phyloP scores from a whole-genome alignment of 2,113 vertebrate species.

The Hippocampus barbouri region DNA sequence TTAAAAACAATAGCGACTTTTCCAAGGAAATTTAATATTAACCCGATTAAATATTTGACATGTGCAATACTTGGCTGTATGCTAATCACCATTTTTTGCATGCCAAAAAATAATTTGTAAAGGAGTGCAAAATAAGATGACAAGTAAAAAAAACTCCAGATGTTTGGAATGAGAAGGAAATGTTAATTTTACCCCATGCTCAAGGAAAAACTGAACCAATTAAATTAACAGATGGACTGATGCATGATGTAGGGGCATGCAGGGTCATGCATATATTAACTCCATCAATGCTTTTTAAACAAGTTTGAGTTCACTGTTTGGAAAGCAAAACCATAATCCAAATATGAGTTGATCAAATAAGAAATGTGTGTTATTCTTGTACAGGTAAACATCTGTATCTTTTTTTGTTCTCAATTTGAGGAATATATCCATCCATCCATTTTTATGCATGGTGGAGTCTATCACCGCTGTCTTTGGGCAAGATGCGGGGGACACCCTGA shows the following conservation, averaged over 20 bases:
- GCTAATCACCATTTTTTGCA: neutral
- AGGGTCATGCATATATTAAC: neutral
- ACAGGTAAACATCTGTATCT: neutral
- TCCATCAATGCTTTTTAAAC: too few species aligned
- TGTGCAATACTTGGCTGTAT: neutral
- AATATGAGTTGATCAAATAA: too few species aligned
- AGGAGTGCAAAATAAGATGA: neutral
- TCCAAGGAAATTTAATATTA: neutral
- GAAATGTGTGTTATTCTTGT: neutral
- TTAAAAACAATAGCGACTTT: neutral
- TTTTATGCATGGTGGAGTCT: too few species aligned
- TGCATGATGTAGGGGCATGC: neutral
- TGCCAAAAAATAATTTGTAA: neutral
- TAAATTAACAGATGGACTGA: neutral
- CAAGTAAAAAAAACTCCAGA: neutral
- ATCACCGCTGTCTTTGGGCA: too few species aligned
- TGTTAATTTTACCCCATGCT: neutral
- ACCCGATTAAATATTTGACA: neutral
- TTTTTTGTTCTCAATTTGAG: neutral
- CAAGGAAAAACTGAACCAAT: neutral
- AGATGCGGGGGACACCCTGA: too few species aligned
- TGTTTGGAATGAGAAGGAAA: neutral
- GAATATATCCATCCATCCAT: too few species aligned
- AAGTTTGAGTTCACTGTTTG: neutral
- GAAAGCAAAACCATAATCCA: neutral